Base-by-base conservation (phyloP, 2,113 vertebrate species). In the Etheostoma cragini region DNA sequence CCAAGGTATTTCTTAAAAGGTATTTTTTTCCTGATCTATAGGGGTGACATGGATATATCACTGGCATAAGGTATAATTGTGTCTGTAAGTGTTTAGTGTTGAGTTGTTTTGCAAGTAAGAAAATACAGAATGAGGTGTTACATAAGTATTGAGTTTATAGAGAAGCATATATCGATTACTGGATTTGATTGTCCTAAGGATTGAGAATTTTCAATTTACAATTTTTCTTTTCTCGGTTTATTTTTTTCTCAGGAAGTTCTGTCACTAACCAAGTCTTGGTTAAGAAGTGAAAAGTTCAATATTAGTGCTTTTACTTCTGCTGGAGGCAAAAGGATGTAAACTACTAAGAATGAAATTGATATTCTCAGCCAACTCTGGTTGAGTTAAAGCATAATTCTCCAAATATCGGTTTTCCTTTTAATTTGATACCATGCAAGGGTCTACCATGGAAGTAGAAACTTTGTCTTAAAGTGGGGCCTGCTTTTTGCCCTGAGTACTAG, bases 41-140 rank as follows among this genome's bases (percentile, higher is more conserved):
- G 47, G 19, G 8, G 4, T 47, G 42, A 71, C 14, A 5, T 57
- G 35, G 74, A 52, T 56, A 19, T 67, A 50, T 74, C 58, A 65
- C 16, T 54, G 68, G 30, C 4, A 30, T 30, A 64, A 60, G 71
- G 35, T 30, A 46, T 57, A 22, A 8, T n/a, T 14, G 60, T 75
- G 33, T 49, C 71, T 38, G 11, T 50, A 62, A 46, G 17, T 73
- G 7, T 86, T 73, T 58, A 80, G 42, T 45, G 15, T 49, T 61
- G 33, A 61, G 21, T 8, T 77, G 12, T 74, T 64, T 53, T 60
- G 12, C 35, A 22, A 50, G 15, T 50, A 47, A 69, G 35, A 21
- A 62, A 56, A 53, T 76, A 10, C 42, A 62, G 47, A 57, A 21
- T 67, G 61, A 52, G 14, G 16, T 64, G 6, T 69, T 67, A 7